Evolutionary conservation across 2,797 vertebrate species (phyloP).

Genomic region (Enteromius treurensis): DNA sequence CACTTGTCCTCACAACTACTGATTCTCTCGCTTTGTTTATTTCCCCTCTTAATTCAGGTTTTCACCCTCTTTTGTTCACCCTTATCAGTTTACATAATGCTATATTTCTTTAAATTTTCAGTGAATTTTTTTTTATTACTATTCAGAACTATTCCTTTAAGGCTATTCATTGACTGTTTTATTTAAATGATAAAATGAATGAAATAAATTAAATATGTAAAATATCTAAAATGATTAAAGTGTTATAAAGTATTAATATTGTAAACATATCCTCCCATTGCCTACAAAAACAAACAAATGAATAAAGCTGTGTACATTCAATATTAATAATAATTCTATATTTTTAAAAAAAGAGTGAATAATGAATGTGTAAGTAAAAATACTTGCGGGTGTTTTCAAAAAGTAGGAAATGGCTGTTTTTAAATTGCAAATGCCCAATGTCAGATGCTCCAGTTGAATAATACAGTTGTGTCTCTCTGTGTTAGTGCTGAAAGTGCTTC

Average conservation of each 20-base stretch:
- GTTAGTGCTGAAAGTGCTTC: slow-evolving; percentile 28
- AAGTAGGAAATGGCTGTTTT: background rate
- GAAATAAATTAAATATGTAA: background rate
- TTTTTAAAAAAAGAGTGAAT: background rate
- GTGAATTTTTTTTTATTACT: background rate
- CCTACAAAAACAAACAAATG: too few species aligned
- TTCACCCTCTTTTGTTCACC: background rate
- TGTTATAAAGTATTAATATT: background rate
- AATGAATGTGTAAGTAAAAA: background rate
- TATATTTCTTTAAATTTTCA: background rate
- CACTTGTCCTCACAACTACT: background rate
- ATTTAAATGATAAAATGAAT: background rate
- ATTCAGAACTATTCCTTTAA: background rate
- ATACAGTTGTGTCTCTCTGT: slow-evolving; percentile 1
- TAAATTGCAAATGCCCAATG: background rate
- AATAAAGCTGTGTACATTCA: too few species aligned
- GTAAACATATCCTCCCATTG: background rate
- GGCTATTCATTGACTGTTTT: background rate
- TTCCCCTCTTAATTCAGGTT: slow-evolving; percentile 4
- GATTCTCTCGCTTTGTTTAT: background rate
- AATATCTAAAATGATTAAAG: background rate
- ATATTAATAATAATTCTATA: background rate
- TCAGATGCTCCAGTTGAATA: background rate
- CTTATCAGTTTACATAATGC: background rate
- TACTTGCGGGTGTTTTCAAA: background rate